Evolutionary conservation across 2,113 vertebrate species (phyloP).

Genomic region (Struthio camelus): DNA sequence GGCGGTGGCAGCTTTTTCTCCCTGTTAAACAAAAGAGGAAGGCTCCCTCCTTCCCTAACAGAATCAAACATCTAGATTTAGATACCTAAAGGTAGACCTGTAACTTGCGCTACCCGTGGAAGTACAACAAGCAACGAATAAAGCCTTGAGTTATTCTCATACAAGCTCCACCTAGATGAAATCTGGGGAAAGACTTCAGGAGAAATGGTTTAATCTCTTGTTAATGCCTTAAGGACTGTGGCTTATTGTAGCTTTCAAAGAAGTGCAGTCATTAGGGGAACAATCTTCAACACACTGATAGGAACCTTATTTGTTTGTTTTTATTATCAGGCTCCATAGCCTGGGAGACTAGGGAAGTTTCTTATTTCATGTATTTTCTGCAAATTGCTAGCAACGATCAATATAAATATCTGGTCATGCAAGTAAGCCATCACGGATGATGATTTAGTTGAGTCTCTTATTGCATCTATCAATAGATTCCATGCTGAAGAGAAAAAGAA

Average conservation of each 20-base stretch:
- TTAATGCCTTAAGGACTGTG: not conserved
- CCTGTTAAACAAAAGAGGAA: not conserved
- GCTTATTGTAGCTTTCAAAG: not conserved
- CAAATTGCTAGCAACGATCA: not conserved
- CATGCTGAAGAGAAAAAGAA: fast-evolving
- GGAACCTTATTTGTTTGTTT: not conserved
- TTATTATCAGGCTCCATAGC: not conserved
- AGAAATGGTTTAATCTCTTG: not conserved
- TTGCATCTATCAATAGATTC: not conserved
- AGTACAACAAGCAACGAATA: not conserved
- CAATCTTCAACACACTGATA: not conserved
- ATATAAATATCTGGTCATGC: not conserved
- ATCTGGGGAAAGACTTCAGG: not conserved
- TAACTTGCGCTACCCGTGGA: not conserved
- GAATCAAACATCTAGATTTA: not conserved
- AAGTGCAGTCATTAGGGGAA: not conserved
- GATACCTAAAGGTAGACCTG: not conserved
- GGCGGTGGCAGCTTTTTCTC: not conserved
- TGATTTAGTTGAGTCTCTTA: not conserved
- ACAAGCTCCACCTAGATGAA: not conserved
- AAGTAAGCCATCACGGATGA: not conserved
- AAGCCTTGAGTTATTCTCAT: not conserved
- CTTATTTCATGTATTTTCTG: not conserved
- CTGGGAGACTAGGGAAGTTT: not conserved
- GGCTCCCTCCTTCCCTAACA: not conserved